These are phyloP conservation scores for Melieria crassipennis DNA, from an alignment of 2,888 invertebrate genomes.

Conservation along the genomic window DNA sequence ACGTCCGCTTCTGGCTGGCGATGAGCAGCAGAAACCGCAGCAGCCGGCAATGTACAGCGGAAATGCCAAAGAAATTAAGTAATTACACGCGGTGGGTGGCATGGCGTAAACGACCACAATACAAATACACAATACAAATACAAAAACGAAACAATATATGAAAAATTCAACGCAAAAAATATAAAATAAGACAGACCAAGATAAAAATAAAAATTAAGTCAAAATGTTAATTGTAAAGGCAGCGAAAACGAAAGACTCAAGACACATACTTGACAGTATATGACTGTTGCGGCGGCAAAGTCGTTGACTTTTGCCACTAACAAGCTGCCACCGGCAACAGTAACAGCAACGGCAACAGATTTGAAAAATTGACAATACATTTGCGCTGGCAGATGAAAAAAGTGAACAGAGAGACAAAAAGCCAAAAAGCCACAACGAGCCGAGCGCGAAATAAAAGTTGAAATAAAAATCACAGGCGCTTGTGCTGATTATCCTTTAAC, in stretches of 20 bases:
- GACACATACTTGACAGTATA: slow-evolving; percentile 30
- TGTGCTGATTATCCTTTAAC: slow-evolving; percentile 60
- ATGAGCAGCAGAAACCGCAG: not conserved
- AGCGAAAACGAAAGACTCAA: slow-evolving; percentile 38
- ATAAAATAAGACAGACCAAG: not conserved
- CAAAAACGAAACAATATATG: not conserved
- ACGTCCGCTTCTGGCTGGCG: not conserved
- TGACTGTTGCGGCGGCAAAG: slow-evolving; percentile 46
- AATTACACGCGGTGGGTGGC: slow-evolving; percentile 23
- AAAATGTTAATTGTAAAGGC: slow-evolving; percentile 1
- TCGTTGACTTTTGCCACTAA: slow-evolving; percentile 55
- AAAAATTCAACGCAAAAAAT: not conserved
- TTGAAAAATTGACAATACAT: slow-evolving; percentile 33
- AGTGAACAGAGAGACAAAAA: not conserved
- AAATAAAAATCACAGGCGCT: slow-evolving; percentile 48
- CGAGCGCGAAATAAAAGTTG: not conserved
- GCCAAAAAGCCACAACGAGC: too few relatives aligned
- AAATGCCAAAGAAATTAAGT: slow-evolving; percentile 44
- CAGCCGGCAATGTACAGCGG: slow-evolving; percentile 28
- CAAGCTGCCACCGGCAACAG: not conserved
- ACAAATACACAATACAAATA: not conserved
- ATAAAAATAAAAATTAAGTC: not conserved
- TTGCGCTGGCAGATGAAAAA: slow-evolving; percentile 19
- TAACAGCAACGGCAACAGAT: slow-evolving; percentile 36
- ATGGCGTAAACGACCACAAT: not conserved